phyloP scores from a whole-genome alignment of 2,888 invertebrate genomes.

The Strigamia transsilvanica region DNA sequence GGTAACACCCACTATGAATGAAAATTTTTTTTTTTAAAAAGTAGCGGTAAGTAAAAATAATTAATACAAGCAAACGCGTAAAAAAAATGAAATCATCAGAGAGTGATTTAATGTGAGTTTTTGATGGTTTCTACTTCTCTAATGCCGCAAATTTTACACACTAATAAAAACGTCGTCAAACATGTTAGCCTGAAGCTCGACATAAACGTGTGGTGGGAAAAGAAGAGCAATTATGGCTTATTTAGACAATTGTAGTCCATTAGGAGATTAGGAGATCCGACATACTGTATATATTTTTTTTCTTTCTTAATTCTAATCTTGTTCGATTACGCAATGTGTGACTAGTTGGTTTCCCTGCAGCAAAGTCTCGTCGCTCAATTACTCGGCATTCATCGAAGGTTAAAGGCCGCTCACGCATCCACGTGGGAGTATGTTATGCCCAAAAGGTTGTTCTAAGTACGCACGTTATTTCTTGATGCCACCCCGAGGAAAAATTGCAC shows the following conservation, averaged over 20 bases:
- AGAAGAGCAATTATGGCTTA: not conserved
- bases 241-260: not conserved
- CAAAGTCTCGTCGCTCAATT: not conserved
- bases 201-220: not conserved
- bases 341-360: not conserved
- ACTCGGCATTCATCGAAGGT: not conserved
- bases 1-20: no score
- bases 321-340: not conserved
- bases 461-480: not conserved
- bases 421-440: not conserved
- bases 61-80: no score
- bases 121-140: not conserved
- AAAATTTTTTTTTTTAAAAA: no score
- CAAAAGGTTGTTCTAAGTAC: not conserved
- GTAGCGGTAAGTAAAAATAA: no score
- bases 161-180: not conserved
- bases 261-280: no score
- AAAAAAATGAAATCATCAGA: no score
- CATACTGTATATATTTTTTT: no score
- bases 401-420: not conserved
- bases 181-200: not conserved
- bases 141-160: not conserved
- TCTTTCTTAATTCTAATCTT: not conserved
- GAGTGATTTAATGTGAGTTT: no score
- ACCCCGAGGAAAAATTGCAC: not conserved